A percentile compares a stretch with the other conserved stretches of the same genome.
phyloP scores from a whole-genome alignment of 1,140 invertebrate genomes.

The Orchestia grillus region DNA sequence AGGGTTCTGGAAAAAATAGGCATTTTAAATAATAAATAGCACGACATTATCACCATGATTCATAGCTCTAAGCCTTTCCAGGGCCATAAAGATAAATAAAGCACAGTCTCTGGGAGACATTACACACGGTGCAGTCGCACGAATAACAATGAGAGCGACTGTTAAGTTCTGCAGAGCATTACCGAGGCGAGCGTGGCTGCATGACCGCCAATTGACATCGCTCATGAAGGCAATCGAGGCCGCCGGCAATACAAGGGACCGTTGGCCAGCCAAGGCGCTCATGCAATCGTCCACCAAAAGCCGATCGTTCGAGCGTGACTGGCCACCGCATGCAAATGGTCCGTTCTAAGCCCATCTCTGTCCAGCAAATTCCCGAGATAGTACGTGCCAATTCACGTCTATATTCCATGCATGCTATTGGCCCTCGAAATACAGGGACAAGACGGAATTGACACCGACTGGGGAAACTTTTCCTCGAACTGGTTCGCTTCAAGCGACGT shows the following conservation, averaged over 20 bases:
- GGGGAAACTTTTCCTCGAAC: background rate
- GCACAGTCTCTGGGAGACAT: background rate
- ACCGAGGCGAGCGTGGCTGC: background rate
- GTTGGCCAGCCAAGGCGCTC: constrained; percentile 4
- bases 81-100: background rate
- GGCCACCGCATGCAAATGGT: constrained; percentile 37
- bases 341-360: constrained; percentile 12
- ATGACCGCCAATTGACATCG: background rate
- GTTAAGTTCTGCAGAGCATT: background rate
- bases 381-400: constrained; percentile 53
- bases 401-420: constrained; percentile 49
- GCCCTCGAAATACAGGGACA: constrained; percentile 1
- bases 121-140: background rate
- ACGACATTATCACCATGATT: too few species aligned
- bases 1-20: too few species aligned
- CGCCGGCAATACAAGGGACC: background rate
- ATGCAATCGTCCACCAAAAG: constrained; percentile 21
- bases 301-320: background rate
- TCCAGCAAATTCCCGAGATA: constrained; percentile 56
- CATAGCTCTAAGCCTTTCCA: too few species aligned
- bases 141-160: background rate
- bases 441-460: background rate
- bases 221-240: background rate
- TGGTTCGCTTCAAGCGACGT: background rate
- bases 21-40: too few species aligned